Evolutionary conservation across 2,113 vertebrate species (phyloP).

Genomic region (Hippocampus mohnikei): DNA sequence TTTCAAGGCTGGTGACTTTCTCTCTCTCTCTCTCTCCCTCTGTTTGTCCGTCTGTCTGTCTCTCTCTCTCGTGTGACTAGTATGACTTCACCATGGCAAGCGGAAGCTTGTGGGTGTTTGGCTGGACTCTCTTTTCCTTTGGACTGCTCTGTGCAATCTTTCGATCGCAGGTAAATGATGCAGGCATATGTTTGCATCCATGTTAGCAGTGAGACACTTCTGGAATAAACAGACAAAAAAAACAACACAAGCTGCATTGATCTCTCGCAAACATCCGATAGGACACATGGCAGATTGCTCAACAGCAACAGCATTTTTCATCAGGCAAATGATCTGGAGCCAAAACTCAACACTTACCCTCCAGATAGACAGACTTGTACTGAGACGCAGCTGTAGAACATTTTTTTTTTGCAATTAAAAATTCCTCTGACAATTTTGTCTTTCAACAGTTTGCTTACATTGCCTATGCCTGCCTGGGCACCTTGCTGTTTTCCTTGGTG

Average conservation of each 20-base stretch:
- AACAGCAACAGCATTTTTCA: constrained; percentile 11
- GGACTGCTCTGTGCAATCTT: constrained; percentile 73
- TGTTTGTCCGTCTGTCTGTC: too few species aligned
- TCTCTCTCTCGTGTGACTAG: constrained; percentile 44
- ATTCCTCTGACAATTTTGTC: constrained; percentile 18
- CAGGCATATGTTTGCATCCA: neutral
- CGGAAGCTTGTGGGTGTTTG: constrained; percentile 61
- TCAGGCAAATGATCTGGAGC: neutral
- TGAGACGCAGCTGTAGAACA: neutral
- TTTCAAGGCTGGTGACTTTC: constrained; percentile 33
- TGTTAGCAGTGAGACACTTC: neutral
- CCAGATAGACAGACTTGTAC: neutral
- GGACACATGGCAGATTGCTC: constrained; percentile 12
- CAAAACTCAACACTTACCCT: constrained; percentile 4
- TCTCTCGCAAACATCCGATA: constrained; percentile 29
- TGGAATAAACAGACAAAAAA: too few species aligned
- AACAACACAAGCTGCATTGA: constrained; percentile 4
- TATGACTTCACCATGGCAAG: constrained; percentile 75
- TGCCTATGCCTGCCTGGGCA: constrained; percentile 72
- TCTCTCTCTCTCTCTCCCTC: constrained; percentile 1
- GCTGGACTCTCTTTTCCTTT: constrained; percentile 66
- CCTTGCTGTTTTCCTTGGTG: constrained; percentile 77
- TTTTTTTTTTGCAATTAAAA: neutral
- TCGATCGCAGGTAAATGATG: constrained; percentile 64
- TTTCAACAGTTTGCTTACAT: constrained; percentile 72